Base-by-base conservation (phyloP, 2,113 vertebrate genomes). In the Myxocyprinus asiaticus region DNA sequence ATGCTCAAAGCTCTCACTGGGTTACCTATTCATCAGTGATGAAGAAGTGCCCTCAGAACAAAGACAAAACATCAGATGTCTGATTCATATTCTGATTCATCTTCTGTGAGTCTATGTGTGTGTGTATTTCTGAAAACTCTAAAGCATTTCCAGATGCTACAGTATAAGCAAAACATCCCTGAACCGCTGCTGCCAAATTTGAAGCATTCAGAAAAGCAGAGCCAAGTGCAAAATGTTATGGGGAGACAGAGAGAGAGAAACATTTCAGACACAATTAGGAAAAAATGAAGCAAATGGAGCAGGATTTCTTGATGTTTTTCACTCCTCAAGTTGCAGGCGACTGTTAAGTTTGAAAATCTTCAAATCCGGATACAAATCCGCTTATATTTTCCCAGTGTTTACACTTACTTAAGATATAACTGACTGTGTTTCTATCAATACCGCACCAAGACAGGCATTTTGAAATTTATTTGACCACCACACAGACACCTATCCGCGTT, bases 111-210 rank as follows among this genome's bases (percentile, higher is more conserved):
- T 43, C 61, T n/a, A 2, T 14, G 33, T 55, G 67, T 55, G 67
- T 71, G 47, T 15, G 15, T 59, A 3, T 62, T n/a, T 76, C 65
- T 65, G 47, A 65, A 76, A 76, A 76, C 48, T 59, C 70, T 76
- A 45, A 76, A 76, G 73, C 65, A 76, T 55, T 76, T 65, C 73
- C 73, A 76, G 73, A 76, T 65, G 73, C 73, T 65, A 55, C 62
- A 44, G 59, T 50, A 63, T 50, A 12, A 63, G 48, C 5, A 65
- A 65, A 76, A 53, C 33, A 76, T 55, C 47, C 33, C 59, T 58
- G 68, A 64, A 72, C 59, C 55, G 67, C 4, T 69, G 58, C 48
- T 72, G 50, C 43, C 48, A 65, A 72, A 58, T 15, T 15, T 17
- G 67, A 66, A 78, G 43, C 43, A 14, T 59, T 59, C 48, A 33